A percentile compares a stretch with the other conserved stretches of the same genome.
Evolutionary conservation across 1,140 invertebrate genomes (phyloP).

Genomic region (honey bee (Apis mellifera)): Amel_HAv3.1 CM009938.2:2580001-2580500

Average conservation of each 20-base stretch:
- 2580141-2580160: too few relatives aligned
- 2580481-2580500: neutral
- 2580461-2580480: neutral
- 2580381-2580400: neutral
- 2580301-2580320: neutral
- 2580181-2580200: neutral
- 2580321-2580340: neutral
- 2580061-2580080: too few relatives aligned
- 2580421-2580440: too few relatives aligned
- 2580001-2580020: neutral
- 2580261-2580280: neutral
- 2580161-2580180: too few relatives aligned
- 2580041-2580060: neutral
- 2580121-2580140: too few relatives aligned
- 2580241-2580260: neutral
- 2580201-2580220: neutral
- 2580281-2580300: neutral
- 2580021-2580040: neutral
- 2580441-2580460: neutral
- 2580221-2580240: neutral
- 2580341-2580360: neutral
- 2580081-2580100: neutral
- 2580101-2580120: too few relatives aligned
- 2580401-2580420: neutral
- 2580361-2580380: neutral